These are phyloP conservation scores for Sarcophaga variegata DNA, from an alignment of 2,888 invertebrate species.

Conservation along the genomic window DNA sequence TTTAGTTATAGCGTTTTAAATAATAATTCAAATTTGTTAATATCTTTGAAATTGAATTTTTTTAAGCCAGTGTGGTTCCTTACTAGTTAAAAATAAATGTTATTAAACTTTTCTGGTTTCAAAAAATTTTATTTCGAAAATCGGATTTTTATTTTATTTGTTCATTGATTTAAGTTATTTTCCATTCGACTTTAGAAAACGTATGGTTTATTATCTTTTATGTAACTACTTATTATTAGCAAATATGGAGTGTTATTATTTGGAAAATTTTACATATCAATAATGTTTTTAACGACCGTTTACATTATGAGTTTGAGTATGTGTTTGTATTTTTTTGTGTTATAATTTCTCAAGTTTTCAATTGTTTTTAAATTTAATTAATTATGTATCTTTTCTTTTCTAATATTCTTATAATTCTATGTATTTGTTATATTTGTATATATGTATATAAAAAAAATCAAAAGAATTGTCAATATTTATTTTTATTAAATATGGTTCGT, in stretches of 20 bases:
- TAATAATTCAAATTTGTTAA: too few species aligned
- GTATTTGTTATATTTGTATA: constrained; percentile 19
- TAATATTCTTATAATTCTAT: constrained; percentile 56
- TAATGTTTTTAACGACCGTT: constrained; percentile 52
- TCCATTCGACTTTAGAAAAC: constrained; percentile 62
- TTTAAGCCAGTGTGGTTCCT: neutral
- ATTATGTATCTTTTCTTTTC: constrained; percentile 33
- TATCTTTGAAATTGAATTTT: too few species aligned
- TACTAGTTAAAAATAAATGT: neutral
- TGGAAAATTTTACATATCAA: constrained; percentile 58
- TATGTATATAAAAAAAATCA: neutral
- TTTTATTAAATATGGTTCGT: constrained; percentile 41
- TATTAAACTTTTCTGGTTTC: constrained; percentile 53
- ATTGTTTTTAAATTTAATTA: neutral
- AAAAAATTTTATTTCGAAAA: constrained; percentile 67
- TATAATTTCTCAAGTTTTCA: constrained; percentile 5
- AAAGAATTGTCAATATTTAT: constrained; percentile 26
- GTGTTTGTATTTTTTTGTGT: constrained; percentile 47
- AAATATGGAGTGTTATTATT: constrained; percentile 51
- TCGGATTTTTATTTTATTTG: constrained; percentile 43
- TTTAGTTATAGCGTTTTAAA: too few species aligned
- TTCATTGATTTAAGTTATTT: constrained; percentile 56
- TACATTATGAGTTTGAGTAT: constrained; percentile 55
- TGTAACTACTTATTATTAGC: constrained; percentile 67
- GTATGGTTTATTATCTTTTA: constrained; percentile 57